Evolutionary conservation across 2,888 invertebrate genomes (phyloP), one percentile per base, ranked within the genome.

Genomic region (Luffia ferchaultella): DNA sequence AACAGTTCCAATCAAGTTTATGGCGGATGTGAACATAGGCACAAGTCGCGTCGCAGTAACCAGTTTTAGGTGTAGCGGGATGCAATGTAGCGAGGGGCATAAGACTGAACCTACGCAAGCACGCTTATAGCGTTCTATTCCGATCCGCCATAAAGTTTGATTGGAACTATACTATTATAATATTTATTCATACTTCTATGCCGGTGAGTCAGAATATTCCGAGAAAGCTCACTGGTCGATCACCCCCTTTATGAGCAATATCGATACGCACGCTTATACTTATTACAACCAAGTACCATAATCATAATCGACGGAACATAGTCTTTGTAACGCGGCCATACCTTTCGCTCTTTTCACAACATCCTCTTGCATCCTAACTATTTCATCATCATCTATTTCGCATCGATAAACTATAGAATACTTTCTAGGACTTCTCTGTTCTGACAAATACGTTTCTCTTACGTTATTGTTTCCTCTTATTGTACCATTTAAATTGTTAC

Each of bases 271-370:
- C 12, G 30, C n/a, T n/a, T n/a, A n/a, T 7, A 30, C 3, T 30
- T 20, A 20, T 49, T 53, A 55, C 19, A 57, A 46, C 57, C 57
- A 57, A 19, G 66, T 60, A 46, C 63, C 65, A 45, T 51, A 59
- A 16, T 73, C 70, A 53, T 66, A 69, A 52, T 72, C 74, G 1
- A 65, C 49, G 45, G 68, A 66, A 49, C 66, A 72, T 50, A 76
- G 55, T 42, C 73, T 61, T 53, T 62, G 67, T 54, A 76, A 57
- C 1, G 76, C 76, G 0, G 68, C 72, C 50, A 76, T 51, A 1
- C 62, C 59, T 50, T 64, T 68, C 0, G 70, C 72, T 1, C 78
- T 62, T 2, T 53, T 57, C 9, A 58, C 64, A 1, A 61, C 59
- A 20, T 72, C 74, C 2, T 60, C 60, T 3, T 54, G 51, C 45